Base-by-base conservation (phyloP, 2,888 invertebrate genomes). In the Polietes domitor region DNA sequence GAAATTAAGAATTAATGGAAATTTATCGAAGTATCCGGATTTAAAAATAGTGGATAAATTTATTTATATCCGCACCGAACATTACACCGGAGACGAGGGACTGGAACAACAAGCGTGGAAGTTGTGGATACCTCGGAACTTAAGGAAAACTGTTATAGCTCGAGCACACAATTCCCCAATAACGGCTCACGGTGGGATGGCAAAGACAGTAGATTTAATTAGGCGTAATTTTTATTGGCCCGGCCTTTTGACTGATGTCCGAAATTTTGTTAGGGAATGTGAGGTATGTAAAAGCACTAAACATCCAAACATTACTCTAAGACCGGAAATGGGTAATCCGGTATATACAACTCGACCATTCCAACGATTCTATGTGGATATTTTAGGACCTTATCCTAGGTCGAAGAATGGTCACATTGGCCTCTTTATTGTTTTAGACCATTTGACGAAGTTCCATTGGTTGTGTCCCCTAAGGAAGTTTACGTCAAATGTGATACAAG, bases 361-460 rank as follows among this genome's bases (percentile, higher is more conserved):
- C 55, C 82, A 86, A 37, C 32, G 74, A 9, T 10, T 87, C 0
- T 83, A 83, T 58, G 21, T 78, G 1, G 81, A 82, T 21, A n/a
- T 77, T 0, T 28, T 83, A 12, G 78, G 85, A 5, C 85, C 87
- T 0, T 86, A 86, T 28, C 85, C 86, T 0, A 43, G 86, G 0
- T 81, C 85, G 0, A 81, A 78, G 9, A 9, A 4, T 6, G 86
- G 83, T 12, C 55, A 83, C 43, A 80, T 75, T 0, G 61, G 47
- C 2, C 32, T 85, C 0, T 21, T 85, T 0, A 47, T 50, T 26
- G 28, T 47, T 0, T 26, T 71, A 28, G 70, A 71, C n/a, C 70
- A 71, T n/a, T 19, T n/a, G n/a, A n/a, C n/a, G n/a, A n/a, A n/a
- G n/a, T n/a, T n/a, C n/a, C n/a, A n/a, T n/a, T n/a, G n/a, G 15